These are phyloP conservation scores for Deroptyus accipitrinus DNA, from an alignment of 2,113 vertebrate genomes.

Conservation along the genomic window DNA sequence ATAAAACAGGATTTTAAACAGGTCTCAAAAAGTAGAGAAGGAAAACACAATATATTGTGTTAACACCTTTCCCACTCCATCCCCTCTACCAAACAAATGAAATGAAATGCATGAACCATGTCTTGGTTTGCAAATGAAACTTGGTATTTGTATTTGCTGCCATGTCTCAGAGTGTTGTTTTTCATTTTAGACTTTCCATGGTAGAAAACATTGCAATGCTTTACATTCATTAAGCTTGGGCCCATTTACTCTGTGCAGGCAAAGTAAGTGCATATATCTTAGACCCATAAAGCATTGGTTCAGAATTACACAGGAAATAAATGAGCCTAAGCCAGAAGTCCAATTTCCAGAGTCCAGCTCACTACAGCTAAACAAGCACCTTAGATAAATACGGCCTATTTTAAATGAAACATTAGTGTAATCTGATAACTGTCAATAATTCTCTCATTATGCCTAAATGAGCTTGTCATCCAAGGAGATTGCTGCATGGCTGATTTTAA, in stretches of 20 bases:
- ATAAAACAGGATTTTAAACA: not conserved
- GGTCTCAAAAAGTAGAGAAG: conserved; percentile 17
- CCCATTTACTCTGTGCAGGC: conserved; percentile 71
- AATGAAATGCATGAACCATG: conserved; percentile 69
- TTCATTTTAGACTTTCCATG: conserved; percentile 68
- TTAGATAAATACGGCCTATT: conserved; percentile 56
- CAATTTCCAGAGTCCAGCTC: conserved; percentile 61
- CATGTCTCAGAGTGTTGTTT: conserved; percentile 56
- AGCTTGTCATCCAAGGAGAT: conserved; percentile 56
- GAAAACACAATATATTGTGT: not conserved
- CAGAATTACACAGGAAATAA: conserved; percentile 74
- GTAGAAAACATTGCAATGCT: conserved; percentile 71
- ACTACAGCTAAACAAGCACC: conserved; percentile 47
- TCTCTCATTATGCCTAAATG: conserved; percentile 59
- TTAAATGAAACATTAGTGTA: conserved; percentile 52
- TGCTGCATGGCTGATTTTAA: conserved; percentile 46
- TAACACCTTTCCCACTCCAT: conserved; percentile 40
- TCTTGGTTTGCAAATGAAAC: conserved; percentile 72
- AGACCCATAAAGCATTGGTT: conserved; percentile 69
- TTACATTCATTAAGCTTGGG: conserved; percentile 72
- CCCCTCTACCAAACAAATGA: conserved; percentile 32
- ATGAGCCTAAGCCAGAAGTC: conserved; percentile 66
- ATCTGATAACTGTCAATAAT: conserved; percentile 67
- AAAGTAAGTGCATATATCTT: conserved; percentile 64
- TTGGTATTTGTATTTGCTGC: conserved; percentile 68